Base-by-base conservation (phyloP, 1,140 invertebrate species). In the Polypedilum vanderplanki region DNA sequence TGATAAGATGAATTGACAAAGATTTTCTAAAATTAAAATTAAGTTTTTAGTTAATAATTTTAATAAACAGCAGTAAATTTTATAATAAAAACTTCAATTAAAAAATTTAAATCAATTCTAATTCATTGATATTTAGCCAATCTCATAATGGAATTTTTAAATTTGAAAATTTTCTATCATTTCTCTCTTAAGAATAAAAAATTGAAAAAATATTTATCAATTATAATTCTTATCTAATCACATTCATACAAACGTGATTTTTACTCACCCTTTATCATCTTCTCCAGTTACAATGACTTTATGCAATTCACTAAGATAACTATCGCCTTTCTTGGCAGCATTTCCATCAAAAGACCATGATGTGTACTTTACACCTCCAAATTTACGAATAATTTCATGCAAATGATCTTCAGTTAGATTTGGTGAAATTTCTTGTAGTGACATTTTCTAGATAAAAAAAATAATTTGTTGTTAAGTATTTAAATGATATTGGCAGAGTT, bases 241-340 rank as follows among this genome's bases (percentile, higher is more conserved):
- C n/a, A 67, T 18, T 15, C n/a, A 9, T 12, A 46, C 1, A 9
- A 2, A 46, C 41, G 18, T 57, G 10, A 3, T 76, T n/a, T 77
- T 81, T 3, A 77, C 40, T 76, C 76, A 79, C 78, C 79, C 77
- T 75, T 80, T 77, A 74, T 78, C 57, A 40, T 81, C 82, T 9
- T 78, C 77, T 7, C 86, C 88, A 75, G 83, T 79, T 7, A 90
- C 82, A 74, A 80, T 85, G 9, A 90, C 83, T 41, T 86, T 84
- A 40, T 84, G 85, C 0, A 90, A 82, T 75, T 85, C 85, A 76
- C 88, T 89, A 65, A 90, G 78, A 78, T 90, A 90, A 8, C 86
- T 89, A 78, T 91, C 89, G 0, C 90, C 90, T 81, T 88, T 90
- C 40, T 83, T 83, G 7, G 81, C 82, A 18, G 78, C 77, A 15